These are phyloP conservation scores for Cephalophus harveyi DNA, from an alignment of 2,113 vertebrate genomes.

Conservation along the genomic window DNA sequence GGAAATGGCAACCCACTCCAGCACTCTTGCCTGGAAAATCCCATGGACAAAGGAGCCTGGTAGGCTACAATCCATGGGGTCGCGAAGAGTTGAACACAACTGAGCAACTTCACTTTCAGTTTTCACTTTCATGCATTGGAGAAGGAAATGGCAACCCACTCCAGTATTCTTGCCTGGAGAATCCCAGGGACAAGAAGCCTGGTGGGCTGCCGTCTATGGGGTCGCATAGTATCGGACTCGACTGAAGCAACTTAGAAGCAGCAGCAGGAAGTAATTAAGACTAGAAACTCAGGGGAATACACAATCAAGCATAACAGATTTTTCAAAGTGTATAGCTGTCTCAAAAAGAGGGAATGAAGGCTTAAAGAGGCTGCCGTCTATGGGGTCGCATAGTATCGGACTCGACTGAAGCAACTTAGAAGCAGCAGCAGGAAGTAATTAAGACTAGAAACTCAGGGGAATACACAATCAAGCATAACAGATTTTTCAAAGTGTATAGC, in stretches of 20 bases:
- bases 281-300: not conserved
- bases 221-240: accelerated
- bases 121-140: not conserved
- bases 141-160: not conserved
- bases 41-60: not conserved
- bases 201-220: not conserved
- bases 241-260: not conserved
- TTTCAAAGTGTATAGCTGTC: not conserved
- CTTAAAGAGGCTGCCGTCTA: too few species aligned
- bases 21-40: not conserved
- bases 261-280: not conserved
- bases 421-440: not conserved
- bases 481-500: not conserved
- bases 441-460: not conserved
- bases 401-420: not conserved
- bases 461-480: not conserved
- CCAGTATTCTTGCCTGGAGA: not conserved
- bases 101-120: not conserved
- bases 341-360: not conserved
- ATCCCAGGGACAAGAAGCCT: not conserved
- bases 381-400: accelerated
- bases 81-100: accelerated
- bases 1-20: not conserved
- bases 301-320: not conserved
- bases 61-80: not conserved